A percentile compares a stretch with the other conserved stretches of the same genome.
Conservation (phyloP, 1,140 invertebrate species). For the Calephelis nemesis region DNA sequence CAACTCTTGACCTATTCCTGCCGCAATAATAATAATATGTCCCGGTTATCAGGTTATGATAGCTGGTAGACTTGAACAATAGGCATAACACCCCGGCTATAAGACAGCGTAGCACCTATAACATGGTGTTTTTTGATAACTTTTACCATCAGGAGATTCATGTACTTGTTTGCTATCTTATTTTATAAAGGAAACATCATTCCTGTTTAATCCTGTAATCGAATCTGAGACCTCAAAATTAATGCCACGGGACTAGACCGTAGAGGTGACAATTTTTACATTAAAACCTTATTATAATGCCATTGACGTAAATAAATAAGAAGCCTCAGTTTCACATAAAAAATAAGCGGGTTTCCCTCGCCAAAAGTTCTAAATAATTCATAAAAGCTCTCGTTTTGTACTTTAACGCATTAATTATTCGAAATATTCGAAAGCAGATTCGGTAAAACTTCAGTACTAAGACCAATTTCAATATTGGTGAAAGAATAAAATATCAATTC, state of each 20-base stretch:
- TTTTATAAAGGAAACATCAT: no score
- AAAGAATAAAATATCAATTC: not conserved
- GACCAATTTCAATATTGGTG: conserved; percentile 8
- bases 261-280: not conserved
- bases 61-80: no score
- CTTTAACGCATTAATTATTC: conserved; percentile 14
- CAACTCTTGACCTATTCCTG: no score
- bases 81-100: no score
- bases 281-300: not conserved
- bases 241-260: not conserved
- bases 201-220: no score
- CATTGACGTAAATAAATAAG: conserved; percentile 2
- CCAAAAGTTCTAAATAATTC: conserved; percentile 8
- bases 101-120: no score
- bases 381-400: conserved; percentile 9
- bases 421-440: conserved; percentile 5
- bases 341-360: not conserved
- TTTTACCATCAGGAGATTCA: no score
- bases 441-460: conserved; percentile 3
- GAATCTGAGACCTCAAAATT: no score
- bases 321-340: not conserved
- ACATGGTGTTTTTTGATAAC: no score
- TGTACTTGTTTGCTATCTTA: no score
- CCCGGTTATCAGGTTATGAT: no score
- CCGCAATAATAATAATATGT: no score